Base-by-base conservation (phyloP, 2,113 vertebrate species). In the Gadus chalcogrammus region DNA sequence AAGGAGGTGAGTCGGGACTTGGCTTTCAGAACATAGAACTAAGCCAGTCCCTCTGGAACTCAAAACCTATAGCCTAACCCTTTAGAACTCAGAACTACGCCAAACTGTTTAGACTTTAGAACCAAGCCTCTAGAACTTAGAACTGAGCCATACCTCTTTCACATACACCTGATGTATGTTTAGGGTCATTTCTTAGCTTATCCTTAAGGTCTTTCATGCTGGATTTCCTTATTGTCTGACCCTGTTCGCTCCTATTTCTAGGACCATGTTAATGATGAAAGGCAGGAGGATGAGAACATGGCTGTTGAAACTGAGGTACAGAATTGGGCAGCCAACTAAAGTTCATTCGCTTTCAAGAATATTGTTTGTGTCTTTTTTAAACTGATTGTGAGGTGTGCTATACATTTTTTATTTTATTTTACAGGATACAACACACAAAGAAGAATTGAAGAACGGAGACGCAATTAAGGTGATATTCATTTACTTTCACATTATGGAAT, bases 401-500 rank as follows among this genome's bases (percentile, higher is more conserved):
- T 28, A 27, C 27, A 24, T 62, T 20, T 66, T 61, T 31, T 64
- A 62, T n/a, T 63, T 75, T 28, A 63, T 68, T 15, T 31, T 20
- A 70, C 48, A 64, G 22, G 82, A 86, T 61, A 28, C 28, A 18
- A 28, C 67, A 63, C 48, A 68, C 72, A 72, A 83, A 27, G 71
- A 38, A 17, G 82, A 86, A 24, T 27, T 66, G 27, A 81, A 78
- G 68, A 74, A 62, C 15, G 79, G 79, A 22, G 65, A 66, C 0
- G 72, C 78, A 69, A 66, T 56, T 12, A 81, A 70, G 70, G 86
- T 87, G 55, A 71, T 69, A 35, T 64, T 38, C 16, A 65, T 28
- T 42, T 17, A 42, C 42, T 42, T 18, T 17, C 5, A 38, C 28
- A 63, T 71, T 28, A 18, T 20, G 13, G 5, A 38, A 16, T 28